Conservation (phyloP, 2,888 invertebrate species). For the Icerya purchasi region DNA sequence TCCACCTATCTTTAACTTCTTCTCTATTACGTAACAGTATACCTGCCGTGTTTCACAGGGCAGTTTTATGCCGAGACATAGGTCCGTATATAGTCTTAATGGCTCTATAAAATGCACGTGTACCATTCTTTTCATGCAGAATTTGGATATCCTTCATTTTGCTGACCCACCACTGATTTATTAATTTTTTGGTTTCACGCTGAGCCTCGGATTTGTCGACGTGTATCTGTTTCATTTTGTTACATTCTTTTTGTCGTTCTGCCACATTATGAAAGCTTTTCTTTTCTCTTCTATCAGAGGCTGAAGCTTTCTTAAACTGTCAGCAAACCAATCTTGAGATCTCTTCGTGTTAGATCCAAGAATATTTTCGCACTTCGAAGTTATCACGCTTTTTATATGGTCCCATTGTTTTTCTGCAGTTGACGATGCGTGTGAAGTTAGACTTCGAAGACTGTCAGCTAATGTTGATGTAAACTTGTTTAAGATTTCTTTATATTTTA, state of each 20-base stretch:
- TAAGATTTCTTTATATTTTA: background rate
- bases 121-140: too few species aligned
- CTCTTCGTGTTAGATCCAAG: background rate
- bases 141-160: too few species aligned
- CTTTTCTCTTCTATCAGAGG: background rate
- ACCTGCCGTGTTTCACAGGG: background rate
- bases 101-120: too few species aligned
- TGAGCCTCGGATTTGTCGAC: background rate
- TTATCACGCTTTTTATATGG: background rate
- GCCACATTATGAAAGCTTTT: background rate
- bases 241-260: background rate
- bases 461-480: background rate
- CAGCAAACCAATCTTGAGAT: background rate
- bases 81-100: background rate
- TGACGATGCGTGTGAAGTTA: background rate
- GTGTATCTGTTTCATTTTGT: background rate
- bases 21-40: background rate
- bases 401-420: background rate
- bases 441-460: background rate
- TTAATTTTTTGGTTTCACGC: background rate
- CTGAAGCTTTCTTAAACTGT: background rate
- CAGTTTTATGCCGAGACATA: background rate
- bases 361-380: background rate
- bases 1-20: background rate
- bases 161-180: background rate